Conservation (phyloP, 1,140 invertebrate species). For the Caerostris extrusa region DNA sequence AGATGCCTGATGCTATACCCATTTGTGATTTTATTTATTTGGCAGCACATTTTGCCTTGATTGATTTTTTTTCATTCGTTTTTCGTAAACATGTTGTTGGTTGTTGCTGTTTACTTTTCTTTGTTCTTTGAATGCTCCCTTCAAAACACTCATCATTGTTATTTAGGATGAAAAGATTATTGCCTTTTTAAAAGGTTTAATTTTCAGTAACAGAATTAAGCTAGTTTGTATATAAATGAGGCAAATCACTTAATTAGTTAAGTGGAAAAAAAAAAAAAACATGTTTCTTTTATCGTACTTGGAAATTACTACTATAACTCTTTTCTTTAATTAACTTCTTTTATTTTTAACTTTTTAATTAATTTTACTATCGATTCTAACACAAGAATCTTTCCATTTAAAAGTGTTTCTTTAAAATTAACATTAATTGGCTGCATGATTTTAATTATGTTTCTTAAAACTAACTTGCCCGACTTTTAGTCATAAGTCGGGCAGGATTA, state of each 20-base stretch:
- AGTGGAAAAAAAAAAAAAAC: background rate
- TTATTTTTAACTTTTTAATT: background rate
- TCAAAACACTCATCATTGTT: background rate
- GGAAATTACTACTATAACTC: background rate
- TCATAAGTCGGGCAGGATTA: too few relatives aligned
- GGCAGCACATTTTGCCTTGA: background rate
- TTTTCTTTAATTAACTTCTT: background rate
- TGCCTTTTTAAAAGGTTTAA: background rate
- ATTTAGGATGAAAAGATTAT: background rate
- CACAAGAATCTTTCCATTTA: too few relatives aligned
- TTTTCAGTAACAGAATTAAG: background rate
- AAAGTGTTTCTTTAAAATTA: background rate
- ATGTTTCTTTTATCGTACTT: background rate
- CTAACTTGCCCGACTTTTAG: too few relatives aligned
- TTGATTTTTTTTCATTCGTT: constrained; percentile 6
- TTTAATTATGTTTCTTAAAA: background rate
- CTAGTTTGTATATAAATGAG: background rate
- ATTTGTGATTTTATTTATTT: constrained; percentile 33
- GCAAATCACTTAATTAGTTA: background rate
- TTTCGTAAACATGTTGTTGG: constrained; percentile 20
- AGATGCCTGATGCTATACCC: background rate
- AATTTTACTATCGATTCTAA: background rate
- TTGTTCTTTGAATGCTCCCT: background rate
- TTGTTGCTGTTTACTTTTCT: constrained; percentile 8
- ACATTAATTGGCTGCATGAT: background rate